Evolutionary conservation across 2,888 invertebrate genomes (phyloP), one percentile per base, ranked within the genome.

Genomic region (Yponomeuta sedellus): DNA sequence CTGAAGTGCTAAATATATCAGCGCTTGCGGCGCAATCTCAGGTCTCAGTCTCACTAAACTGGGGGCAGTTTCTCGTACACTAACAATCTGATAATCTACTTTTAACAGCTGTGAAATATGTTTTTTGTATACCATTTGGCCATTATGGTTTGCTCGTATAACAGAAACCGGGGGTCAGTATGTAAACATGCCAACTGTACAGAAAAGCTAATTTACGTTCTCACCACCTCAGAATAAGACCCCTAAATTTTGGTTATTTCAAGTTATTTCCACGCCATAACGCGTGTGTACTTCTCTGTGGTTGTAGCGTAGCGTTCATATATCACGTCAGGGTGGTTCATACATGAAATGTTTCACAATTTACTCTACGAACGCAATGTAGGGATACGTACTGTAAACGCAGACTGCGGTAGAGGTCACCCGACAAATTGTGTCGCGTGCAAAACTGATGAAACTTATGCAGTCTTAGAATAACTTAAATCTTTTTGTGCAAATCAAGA

Each of bases 261-360:
- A 40, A 28, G 66, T 65, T 69, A 70, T 74, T 77, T 78, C 76
- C 78, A 69, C 74, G 66, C 75, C 71, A 78, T 78, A 71, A 73
- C 75, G 69, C 69, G 72, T 66, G 68, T 65, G 69, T 64, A 39
- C 20, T 34, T 52, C 44, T 56, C 64, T 64, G 62, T 44, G 25
- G 59, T 59, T 19, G 59, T 59, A 19, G 62, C 34, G 57, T 19
- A 56, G 64, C 64, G 57, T 57, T 57, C 70, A 70, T 78, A 75
- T 73, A 76, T 79, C 79, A 79, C 70, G 75, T 72, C 77, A 67
- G 58, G 66, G 68, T 69, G 72, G 71, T 74, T 79, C 73, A 74
- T 77, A 76, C 77, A 75, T 75, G 78, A 78, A 73, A 77, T 77
- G 74, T 77, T 80, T 78, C 74, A 79, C 78, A 80, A 79, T 79